Base-by-base conservation (phyloP, 2,888 invertebrate genomes). In the Sesia bembeciformis region DNA sequence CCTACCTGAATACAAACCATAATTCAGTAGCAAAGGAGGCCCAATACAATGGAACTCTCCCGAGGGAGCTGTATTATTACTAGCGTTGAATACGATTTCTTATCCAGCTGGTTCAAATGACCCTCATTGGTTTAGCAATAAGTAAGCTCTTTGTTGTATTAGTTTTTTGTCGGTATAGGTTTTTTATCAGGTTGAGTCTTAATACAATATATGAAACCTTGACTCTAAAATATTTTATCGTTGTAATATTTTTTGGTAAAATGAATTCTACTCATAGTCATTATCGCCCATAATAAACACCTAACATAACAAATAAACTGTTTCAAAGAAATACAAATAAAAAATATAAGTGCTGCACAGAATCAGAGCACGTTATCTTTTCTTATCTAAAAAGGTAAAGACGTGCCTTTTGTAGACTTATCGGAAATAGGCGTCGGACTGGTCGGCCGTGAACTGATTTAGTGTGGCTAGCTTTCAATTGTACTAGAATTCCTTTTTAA, bases 11-110 rank as follows among this genome's bases (percentile, higher is more conserved):
- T 38, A 43, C 51, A 50, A 59, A 52, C 54, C 58, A 57, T 64
- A 60, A 58, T 61, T 62, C 58, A 62, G 58, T 53, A 38, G 5
- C 8, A 46, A 57, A 54, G 56, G 56, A 58, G 54, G 57, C 52
- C 53, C 58, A 53, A 60, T 60, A 69, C 67, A 69, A 71, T 63
- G 58, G 58, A 56, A 57, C 54, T 55, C 57, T 57, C 68, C 70
- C 62, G 53, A 40, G 62, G 61, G 70, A 52, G 41, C 60, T 51
- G 39, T 49, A 56, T 54, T 54, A 56, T 52, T 52, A 52, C 54
- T 58, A 59, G 62, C 56, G 60, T 39, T 50, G 5, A 50, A 6
- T 39, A 52, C 5, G 52, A 54, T 52, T 54, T 55, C 52, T 55
- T 52, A 55, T 39, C 39, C 55, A 39, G 4, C 50, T 39, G 41